phyloP scores from a whole-genome alignment of 2,113 vertebrate species.

The Gulo gulo region DNA sequence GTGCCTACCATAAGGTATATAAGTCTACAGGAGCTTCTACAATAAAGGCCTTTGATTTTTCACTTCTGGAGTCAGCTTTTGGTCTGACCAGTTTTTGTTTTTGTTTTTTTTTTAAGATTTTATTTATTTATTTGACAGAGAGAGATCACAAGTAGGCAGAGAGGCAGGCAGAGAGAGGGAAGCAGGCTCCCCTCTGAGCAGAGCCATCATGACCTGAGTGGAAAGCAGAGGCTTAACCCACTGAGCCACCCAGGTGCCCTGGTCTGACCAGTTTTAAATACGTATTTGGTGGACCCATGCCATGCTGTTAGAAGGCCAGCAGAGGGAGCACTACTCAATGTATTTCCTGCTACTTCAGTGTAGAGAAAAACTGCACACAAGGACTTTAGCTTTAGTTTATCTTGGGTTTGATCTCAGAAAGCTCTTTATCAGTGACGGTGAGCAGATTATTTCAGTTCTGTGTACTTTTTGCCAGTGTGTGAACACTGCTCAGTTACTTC shows the following conservation, averaged over 20 bases:
- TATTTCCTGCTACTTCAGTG: background rate
- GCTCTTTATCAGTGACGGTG: background rate
- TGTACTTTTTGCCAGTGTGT: background rate
- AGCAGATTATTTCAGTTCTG: slow-evolving; percentile 5
- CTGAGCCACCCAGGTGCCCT: background rate
- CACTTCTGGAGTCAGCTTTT: background rate
- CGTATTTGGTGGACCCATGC: background rate
- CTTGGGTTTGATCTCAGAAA: background rate
- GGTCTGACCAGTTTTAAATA: no score
- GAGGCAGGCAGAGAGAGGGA: no score
- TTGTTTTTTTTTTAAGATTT: background rate
- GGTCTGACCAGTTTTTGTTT: background rate
- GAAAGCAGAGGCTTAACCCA: no score
- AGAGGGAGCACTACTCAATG: background rate
- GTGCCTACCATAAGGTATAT: background rate
- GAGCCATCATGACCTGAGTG: no score
- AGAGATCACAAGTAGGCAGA: no score
- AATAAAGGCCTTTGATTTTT: background rate
- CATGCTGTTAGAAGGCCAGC: background rate
- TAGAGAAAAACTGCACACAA: background rate
- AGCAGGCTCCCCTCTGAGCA: no score
- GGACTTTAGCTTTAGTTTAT: slow-evolving; percentile 4
- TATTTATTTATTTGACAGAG: no score
- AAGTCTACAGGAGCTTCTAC: background rate
- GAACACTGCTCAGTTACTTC: background rate